Evolutionary conservation across 1,140 invertebrate genomes (phyloP).

Genomic region (Agrypnia vestita): DNA sequence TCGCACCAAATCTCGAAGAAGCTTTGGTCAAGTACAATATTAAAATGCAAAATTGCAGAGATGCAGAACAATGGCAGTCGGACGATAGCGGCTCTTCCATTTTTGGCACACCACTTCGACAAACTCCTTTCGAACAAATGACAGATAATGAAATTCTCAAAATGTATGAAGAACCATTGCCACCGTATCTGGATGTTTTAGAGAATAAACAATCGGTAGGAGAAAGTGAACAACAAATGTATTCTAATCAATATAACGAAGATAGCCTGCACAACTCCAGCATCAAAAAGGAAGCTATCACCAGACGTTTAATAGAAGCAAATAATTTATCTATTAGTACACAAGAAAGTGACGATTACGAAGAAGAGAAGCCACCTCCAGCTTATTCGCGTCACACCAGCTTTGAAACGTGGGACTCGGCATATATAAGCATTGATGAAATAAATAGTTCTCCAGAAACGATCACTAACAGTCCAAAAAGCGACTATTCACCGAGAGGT

Average conservation of each 20-base stretch:
- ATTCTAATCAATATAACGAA: slow-evolving; percentile 17
- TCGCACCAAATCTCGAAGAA: slow-evolving; percentile 61
- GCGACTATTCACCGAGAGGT: slow-evolving; percentile 63
- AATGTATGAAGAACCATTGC: slow-evolving; percentile 55
- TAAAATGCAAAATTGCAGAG: slow-evolving; percentile 55
- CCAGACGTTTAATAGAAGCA: background rate
- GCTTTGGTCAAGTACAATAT: slow-evolving; percentile 56
- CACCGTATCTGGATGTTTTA: slow-evolving; percentile 10
- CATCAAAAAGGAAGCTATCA: slow-evolving; percentile 15
- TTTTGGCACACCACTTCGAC: slow-evolving; percentile 36
- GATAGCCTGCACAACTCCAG: slow-evolving; percentile 26
- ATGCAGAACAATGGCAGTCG: slow-evolving; percentile 30
- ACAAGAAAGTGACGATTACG: slow-evolving; percentile 22
- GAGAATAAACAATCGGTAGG: slow-evolving; percentile 29
- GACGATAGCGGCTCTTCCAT: slow-evolving; percentile 42
- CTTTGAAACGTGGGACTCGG: slow-evolving; percentile 71
- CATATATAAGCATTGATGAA: slow-evolving; percentile 72
- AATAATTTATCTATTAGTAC: background rate
- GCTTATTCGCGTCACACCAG: slow-evolving; percentile 49
- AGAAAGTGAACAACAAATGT: slow-evolving; percentile 12
- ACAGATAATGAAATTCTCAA: slow-evolving; percentile 57
- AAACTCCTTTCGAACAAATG: slow-evolving; percentile 59
- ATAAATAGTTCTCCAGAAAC: slow-evolving; percentile 67
- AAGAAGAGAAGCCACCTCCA: slow-evolving; percentile 21
- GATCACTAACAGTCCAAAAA: slow-evolving; percentile 67